Evolutionary conservation across 2,888 invertebrate genomes (phyloP).

Genomic region (Plagodis dolabraria): DNA sequence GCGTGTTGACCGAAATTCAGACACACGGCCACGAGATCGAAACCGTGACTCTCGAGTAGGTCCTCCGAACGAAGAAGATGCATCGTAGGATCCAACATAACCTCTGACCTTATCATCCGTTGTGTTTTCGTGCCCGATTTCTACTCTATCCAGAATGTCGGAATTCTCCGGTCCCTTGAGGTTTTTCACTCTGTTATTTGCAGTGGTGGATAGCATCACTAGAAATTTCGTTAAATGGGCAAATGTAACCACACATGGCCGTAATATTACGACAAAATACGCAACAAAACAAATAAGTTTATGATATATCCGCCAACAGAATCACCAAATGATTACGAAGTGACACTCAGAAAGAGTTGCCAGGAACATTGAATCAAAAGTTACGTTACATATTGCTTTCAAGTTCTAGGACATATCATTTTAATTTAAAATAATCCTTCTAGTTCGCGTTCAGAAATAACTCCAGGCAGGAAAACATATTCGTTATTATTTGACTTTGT

Average conservation of each 20-base stretch:
- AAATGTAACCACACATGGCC: constrained; percentile 76
- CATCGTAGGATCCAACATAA: constrained; percentile 78
- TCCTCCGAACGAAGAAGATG: constrained; percentile 75
- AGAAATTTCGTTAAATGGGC: constrained; percentile 60
- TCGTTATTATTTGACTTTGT: too few relatives aligned
- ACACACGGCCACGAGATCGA: constrained; percentile 72
- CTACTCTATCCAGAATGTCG: constrained; percentile 77
- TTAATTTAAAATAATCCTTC: too few relatives aligned
- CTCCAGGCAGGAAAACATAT: too few relatives aligned
- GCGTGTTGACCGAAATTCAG: constrained; percentile 81
- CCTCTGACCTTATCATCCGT: constrained; percentile 83
- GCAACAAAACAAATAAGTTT: constrained; percentile 60
- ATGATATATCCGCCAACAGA: constrained; percentile 58
- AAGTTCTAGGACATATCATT: too few relatives aligned
- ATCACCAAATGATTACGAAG: constrained; percentile 36
- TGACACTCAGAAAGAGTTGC: constrained; percentile 32
- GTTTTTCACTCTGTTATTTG: constrained; percentile 87
- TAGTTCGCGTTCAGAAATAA: too few relatives aligned
- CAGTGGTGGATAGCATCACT: constrained; percentile 88
- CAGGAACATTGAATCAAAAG: constrained; percentile 31
- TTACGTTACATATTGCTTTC: too few relatives aligned
- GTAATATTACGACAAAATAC: constrained; percentile 73
- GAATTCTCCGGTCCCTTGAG: constrained; percentile 81
- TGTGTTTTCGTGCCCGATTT: constrained; percentile 78
- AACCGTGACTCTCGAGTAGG: constrained; percentile 72